phyloP scores from a whole-genome alignment of 2,113 vertebrate genomes.

The Pollimyrus isidori region DNA sequence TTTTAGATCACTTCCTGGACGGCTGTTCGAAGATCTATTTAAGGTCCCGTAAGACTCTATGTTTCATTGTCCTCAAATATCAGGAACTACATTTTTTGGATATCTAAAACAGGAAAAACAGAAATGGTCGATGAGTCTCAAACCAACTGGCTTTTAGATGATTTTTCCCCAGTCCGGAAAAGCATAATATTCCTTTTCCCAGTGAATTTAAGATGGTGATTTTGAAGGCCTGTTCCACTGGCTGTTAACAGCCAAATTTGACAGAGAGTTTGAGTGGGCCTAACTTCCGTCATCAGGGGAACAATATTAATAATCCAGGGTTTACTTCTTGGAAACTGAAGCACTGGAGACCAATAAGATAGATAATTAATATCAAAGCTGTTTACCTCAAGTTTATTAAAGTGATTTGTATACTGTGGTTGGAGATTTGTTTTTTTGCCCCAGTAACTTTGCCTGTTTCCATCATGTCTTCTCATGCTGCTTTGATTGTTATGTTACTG shows the following conservation, averaged over 20 bases:
- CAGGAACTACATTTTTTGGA: not conserved
- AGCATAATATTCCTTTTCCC: not conserved
- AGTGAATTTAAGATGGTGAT: not conserved
- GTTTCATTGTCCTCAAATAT: not conserved
- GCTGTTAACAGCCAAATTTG: not conserved
- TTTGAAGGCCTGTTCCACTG: not conserved
- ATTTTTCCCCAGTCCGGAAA: not conserved
- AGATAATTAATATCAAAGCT: not conserved
- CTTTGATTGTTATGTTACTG: not conserved
- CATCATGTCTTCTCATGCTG: not conserved
- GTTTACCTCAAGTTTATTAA: not conserved
- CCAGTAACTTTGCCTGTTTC: not conserved
- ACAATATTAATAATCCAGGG: not conserved
- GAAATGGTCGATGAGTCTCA: not conserved
- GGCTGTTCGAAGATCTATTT: not conserved
- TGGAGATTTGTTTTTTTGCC: not conserved
- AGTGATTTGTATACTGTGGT: not conserved
- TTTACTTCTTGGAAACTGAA: not conserved
- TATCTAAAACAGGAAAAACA: not conserved
- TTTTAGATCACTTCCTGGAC: not conserved
- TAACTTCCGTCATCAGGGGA: not conserved
- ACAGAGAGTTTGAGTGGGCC: not conserved
- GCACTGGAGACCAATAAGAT: not conserved
- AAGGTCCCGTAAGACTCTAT: not conserved
- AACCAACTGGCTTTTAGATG: not conserved